Conservation (phyloP, 1,140 invertebrate genomes). For the Drosophila pandora region DNA sequence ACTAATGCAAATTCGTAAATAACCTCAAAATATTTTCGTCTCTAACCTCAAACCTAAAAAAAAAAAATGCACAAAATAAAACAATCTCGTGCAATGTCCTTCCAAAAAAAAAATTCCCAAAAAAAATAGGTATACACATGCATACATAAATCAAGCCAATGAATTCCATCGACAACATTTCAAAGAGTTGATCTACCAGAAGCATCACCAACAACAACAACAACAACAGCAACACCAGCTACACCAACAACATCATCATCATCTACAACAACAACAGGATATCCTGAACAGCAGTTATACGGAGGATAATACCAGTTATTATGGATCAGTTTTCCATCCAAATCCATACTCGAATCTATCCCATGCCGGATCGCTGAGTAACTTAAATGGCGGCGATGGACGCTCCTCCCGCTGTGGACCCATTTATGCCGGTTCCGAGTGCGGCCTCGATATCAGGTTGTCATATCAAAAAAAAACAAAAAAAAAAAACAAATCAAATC, state of each 20-base stretch:
- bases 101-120: conserved; percentile 43
- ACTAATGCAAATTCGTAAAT: conserved; percentile 43
- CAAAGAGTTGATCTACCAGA: conserved; percentile 52
- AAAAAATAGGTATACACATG: conserved; percentile 79
- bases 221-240: conserved; percentile 58
- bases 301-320: conserved; percentile 63
- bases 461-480: conserved; percentile 6
- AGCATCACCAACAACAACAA: conserved; percentile 59
- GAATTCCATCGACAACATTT: conserved; percentile 80
- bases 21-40: conserved; percentile 57
- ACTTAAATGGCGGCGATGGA: conserved; percentile 60
- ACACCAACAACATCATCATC: conserved; percentile 39
- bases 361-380: conserved; percentile 68
- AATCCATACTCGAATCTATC: conserved; percentile 28
- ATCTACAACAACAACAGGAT: conserved; percentile 52
- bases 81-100: conserved; percentile 31
- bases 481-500: conserved; percentile 11
- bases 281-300: conserved; percentile 61
- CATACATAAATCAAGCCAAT: conserved; percentile 83
- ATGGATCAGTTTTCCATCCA: conserved; percentile 41
- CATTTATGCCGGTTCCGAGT: conserved; percentile 79
- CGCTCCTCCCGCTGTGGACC: conserved; percentile 42
- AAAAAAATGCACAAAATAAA: conserved; percentile 39
- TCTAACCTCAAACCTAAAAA: conserved; percentile 61
- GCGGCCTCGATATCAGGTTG: conserved; percentile 77